Conservation (phyloP, 2,888 invertebrate species). For the Trisateles emortualis region DNA sequence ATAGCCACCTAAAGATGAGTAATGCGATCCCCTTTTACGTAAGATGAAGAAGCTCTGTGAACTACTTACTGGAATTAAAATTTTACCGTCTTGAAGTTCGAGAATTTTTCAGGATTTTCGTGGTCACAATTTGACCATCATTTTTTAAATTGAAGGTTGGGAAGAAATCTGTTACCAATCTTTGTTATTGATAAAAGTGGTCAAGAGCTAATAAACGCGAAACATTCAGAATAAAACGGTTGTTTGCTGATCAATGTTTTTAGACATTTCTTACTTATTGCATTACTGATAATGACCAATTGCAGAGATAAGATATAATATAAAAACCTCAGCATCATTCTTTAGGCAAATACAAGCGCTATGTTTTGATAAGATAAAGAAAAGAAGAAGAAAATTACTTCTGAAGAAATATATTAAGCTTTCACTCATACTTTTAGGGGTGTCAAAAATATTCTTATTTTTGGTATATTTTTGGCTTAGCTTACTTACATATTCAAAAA, state of each 20-base stretch:
- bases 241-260: no score
- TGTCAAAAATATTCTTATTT: conserved; percentile 5
- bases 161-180: no score
- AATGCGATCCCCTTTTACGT: conserved; percentile 38
- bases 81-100: conserved; percentile 24
- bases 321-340: neutral
- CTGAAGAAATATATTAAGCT: neutral
- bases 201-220: no score
- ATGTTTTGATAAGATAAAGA: neutral
- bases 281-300: no score
- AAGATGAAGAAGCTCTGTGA: conserved; percentile 32
- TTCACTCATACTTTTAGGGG: neutral
- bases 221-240: no score
- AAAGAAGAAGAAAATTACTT: neutral
- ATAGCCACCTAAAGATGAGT: conserved; percentile 49
- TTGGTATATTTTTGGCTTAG: no score
- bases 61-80: conserved; percentile 50
- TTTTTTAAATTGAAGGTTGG: no score
- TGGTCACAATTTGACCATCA: neutral
- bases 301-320: no score
- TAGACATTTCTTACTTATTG: no score
- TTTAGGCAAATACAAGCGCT: neutral
- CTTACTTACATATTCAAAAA: no score
- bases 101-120: conserved; percentile 19
- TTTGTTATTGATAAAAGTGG: no score